Evolutionary conservation across 2,113 vertebrate species (phyloP).

Genomic region (Trichomycterus rosablanca): DNA sequence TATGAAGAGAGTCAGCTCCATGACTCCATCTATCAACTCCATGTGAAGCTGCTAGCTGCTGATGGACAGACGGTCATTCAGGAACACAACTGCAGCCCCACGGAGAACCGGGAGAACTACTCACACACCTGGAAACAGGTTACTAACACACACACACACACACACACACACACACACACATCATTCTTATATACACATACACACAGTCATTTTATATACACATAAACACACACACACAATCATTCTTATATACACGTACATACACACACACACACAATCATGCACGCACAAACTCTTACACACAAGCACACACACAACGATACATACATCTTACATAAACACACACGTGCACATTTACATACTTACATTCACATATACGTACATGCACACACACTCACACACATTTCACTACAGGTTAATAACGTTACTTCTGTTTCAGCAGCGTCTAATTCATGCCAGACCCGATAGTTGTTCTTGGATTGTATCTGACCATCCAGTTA

Average conservation of each 20-base stretch:
- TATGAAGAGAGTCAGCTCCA: conserved; percentile 80
- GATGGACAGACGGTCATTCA: conserved; percentile 66
- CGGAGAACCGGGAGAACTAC: conserved; percentile 51
- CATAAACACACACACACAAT: too few relatives aligned
- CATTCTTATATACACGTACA: too few relatives aligned
- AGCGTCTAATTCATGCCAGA: too few relatives aligned
- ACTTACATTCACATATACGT: too few relatives aligned
- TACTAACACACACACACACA: conserved; percentile 24
- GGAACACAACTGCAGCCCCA: conserved; percentile 57
- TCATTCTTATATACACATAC: not conserved
- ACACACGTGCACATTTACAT: not conserved
- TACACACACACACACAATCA: too few relatives aligned
- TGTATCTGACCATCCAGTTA: too few relatives aligned
- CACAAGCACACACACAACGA: too few relatives aligned
- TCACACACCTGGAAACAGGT: conserved; percentile 72
- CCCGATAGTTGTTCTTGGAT: too few relatives aligned
- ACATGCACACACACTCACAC: not conserved
- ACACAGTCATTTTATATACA: not conserved
- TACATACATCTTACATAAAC: not conserved
- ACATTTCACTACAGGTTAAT: not conserved
- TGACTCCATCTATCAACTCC: conserved; percentile 70
- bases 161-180: not conserved
- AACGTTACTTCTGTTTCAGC: not conserved
- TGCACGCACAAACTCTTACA: too few relatives aligned
- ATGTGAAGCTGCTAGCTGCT: conserved; percentile 71